Base-by-base conservation (phyloP, 2,888 invertebrate genomes). In the Mystacides longicornis region DNA sequence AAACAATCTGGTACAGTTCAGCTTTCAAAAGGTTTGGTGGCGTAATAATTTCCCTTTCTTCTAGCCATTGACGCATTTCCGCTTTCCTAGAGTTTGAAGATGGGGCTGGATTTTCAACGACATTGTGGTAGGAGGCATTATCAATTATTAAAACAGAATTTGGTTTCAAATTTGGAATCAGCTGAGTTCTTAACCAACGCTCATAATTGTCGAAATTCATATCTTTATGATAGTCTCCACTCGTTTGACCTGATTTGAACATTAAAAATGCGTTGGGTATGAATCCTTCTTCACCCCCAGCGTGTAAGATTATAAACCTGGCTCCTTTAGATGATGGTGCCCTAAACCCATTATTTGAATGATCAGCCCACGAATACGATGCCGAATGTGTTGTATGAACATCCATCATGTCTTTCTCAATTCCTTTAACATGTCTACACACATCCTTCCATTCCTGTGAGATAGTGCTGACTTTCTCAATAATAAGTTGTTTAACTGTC, bases 141-240 rank as follows among this genome's bases (percentile, higher is more conserved):
- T 48, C 48, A n/a, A 48, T 23, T 14, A 48, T 21, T 23, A 48
- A 23, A 16, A 48, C 48, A 14, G 48, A 48, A 23, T 48, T 48
- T 22, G 48, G 11, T 23, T 23, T 48, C 5, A 48, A 48, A 20
- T 48, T 48, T 2, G 48, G 23, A 48, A 48, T 48, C 14, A 23
- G 16, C 21, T 48, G 22, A 3, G 48, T 48, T 22, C 23, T 22
- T 23, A 48, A 7, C 48, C 23, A 22, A 23, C 23, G 2, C 48
- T 48, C 23, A n/a, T 48, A 48, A 23, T 48, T 48, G 3, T 21
- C 23, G 7, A 48, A 48, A 48, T 48, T 48, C 48, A 48, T 48
- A 23, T 48, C 48, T 5, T 48, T 23, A 21, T 48, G 23, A 48
- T 48, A 48, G 16, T 48, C 48, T 43, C 16, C 9, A n/a, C 16